Base-by-base conservation (phyloP, 1,140 invertebrate genomes). In the Gryllus bimaculatus region DNA sequence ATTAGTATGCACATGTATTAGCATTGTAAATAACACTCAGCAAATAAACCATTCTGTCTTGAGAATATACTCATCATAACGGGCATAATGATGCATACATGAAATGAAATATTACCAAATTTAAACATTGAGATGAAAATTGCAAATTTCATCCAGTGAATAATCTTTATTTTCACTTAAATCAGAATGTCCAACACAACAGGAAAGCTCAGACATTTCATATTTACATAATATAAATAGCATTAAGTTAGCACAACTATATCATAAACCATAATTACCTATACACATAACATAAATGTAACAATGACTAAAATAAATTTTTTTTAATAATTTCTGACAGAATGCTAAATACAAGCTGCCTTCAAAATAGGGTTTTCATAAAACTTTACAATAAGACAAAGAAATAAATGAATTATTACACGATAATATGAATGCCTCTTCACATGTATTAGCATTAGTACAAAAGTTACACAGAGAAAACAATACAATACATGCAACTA, bases 211-310 rank as follows among this genome's bases (percentile, higher is more conserved):
- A 66, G 54, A 66, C 18, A 66, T 66, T 66, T 66, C 54, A 66
- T 66, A 66, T 66, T 10, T 66, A 66, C 54, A 66, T 66, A 66
- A 66, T 66, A 66, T 66, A 66, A 66, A 66, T 66, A 66, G 54
- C 18, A 66, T 66, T 66, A 66, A 66, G 54, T 66, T 66, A 66
- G 10, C 54, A 13, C 18, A 66, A 66, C 54, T 13, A 66, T 66
- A 66, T 66, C 18, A 66, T 66, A 66, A 66, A 66, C 54, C 54
- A 66, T 18, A 66, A 66, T 10, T 13, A 66, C 54, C 54, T 66
- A 66, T 66, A 66, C 54, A 66, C 54, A 66, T 66, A 66, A 18
- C 10, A 66, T 66, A 66, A 66, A 18, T 13, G 54, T 66, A 66
- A 66, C 54, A 66, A 18, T 39, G 26, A 39, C 26, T 66, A 66